Conservation (phyloP, 2,888 invertebrate genomes). For the Ormyrus labotus region DNA sequence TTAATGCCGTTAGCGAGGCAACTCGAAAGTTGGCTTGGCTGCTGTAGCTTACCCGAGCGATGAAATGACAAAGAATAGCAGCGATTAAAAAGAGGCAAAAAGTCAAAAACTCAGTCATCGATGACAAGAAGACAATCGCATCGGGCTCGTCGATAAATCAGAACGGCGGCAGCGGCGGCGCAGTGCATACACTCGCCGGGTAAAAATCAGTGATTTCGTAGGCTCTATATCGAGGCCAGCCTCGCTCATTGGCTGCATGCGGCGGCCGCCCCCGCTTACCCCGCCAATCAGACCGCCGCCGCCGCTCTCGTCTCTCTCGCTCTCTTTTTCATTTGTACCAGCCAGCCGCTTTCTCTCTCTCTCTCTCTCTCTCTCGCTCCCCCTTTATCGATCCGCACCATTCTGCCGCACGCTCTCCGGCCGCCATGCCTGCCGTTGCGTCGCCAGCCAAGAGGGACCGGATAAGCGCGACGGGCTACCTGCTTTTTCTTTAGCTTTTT, state of each 20-base stretch:
- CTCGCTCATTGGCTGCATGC: constrained; percentile 73
- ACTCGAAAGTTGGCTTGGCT: too few relatives aligned
- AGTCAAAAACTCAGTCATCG: neutral
- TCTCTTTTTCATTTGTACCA: constrained; percentile 49
- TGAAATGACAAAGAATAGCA: too few relatives aligned
- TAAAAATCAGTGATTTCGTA: constrained; percentile 75
- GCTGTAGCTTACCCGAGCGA: too few relatives aligned
- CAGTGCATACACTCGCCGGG: neutral
- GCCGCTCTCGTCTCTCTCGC: constrained; percentile 39
- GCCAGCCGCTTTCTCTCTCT: neutral
- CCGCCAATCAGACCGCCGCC: constrained; percentile 72
- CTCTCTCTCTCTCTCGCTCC: constrained; percentile 16
- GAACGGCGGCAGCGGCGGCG: neutral
- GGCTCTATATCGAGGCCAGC: constrained; percentile 69
- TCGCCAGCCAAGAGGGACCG: neutral
- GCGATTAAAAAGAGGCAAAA: neutral
- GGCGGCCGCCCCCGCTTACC: constrained; percentile 70
- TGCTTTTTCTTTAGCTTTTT: too few relatives aligned
- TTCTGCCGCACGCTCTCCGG: constrained; percentile 64
- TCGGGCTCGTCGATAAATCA: constrained; percentile 39
- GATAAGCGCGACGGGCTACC: too few relatives aligned
- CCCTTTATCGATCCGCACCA: constrained; percentile 69
- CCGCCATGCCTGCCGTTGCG: constrained; percentile 65
- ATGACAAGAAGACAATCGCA: neutral
- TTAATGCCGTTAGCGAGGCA: neutral